A percentile compares a stretch with the other conserved stretches of the same genome.
These are phyloP conservation scores for Steinernema feltiae DNA, from an alignment of 1,140 invertebrate species.

Conservation along the genomic window DNA sequence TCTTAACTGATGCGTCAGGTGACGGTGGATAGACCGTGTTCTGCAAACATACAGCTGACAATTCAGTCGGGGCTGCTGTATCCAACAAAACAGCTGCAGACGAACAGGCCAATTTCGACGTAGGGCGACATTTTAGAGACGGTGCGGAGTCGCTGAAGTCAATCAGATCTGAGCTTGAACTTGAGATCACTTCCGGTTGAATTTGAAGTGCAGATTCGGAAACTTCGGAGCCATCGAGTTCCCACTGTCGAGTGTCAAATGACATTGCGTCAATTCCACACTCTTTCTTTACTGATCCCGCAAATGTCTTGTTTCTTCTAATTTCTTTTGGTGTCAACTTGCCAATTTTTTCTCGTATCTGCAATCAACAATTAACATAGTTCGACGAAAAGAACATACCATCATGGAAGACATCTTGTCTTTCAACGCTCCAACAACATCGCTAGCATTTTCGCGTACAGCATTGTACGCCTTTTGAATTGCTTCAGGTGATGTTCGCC, in stretches of 20 bases:
- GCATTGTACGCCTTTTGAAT: not conserved
- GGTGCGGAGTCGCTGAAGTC: not conserved
- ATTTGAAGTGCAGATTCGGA: not conserved
- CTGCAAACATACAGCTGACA: not conserved
- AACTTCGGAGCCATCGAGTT: not conserved
- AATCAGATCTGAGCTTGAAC: not conserved
- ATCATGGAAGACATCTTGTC: slow-evolving; percentile 39
- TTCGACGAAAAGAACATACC: slow-evolving; percentile 8
- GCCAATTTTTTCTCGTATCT: slow-evolving; percentile 44
- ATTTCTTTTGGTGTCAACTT: slow-evolving; percentile 41
- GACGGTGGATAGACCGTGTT: not conserved
- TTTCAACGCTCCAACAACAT: slow-evolving; percentile 47
- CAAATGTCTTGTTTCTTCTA: slow-evolving; percentile 22
- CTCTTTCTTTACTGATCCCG: not conserved
- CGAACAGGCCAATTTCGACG: no score
- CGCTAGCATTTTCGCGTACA: slow-evolving; percentile 48
- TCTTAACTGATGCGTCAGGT: not conserved
- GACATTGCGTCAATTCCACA: not conserved
- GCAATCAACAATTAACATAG: not conserved
- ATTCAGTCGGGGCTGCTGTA: not conserved
- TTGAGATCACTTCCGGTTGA: not conserved
- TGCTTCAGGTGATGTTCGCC: not conserved
- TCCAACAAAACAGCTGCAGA: no score
- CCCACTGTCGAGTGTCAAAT: slow-evolving; percentile 6
- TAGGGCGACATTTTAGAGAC: not conserved